These are phyloP conservation scores for Syrmaticus mikado DNA, from an alignment of 2,113 vertebrate species.

Conservation along the genomic window DNA sequence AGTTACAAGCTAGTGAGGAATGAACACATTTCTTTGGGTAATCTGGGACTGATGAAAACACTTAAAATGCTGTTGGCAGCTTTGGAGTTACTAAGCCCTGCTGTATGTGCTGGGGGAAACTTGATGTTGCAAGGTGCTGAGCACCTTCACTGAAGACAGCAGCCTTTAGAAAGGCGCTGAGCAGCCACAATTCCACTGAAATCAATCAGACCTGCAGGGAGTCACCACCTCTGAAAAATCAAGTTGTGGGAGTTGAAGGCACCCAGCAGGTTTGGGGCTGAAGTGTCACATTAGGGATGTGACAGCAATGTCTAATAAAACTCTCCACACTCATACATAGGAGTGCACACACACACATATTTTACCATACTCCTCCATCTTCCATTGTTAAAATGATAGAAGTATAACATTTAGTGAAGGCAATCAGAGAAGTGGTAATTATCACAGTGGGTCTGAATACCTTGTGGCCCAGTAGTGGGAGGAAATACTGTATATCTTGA, in stretches of 20 bases:
- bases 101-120: not conserved
- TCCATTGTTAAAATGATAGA: constrained; percentile 30
- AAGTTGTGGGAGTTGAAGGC: constrained; percentile 28
- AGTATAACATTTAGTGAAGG: not conserved
- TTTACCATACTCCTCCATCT: not conserved
- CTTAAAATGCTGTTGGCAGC: not conserved
- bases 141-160: not conserved
- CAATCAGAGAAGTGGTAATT: constrained; percentile 62
- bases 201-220: not conserved
- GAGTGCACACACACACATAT: not conserved
- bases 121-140: not conserved
- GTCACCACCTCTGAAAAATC: constrained; percentile 10
- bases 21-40: not conserved
- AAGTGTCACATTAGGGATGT: constrained; percentile 9
- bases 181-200: not conserved
- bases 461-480: not conserved
- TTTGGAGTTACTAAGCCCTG: not conserved
- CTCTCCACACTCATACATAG: not conserved
- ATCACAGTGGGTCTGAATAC: constrained; percentile 45
- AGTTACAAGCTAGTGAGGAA: not conserved
- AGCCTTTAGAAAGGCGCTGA: constrained; percentile 12
- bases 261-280: constrained; percentile 31
- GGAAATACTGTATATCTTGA: not conserved
- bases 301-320: constrained; percentile 18
- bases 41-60: not conserved